A percentile compares a stretch with the other conserved stretches of the same genome.
Evolutionary conservation across 2,888 invertebrate genomes (phyloP).

Genomic region (Apomyelois bistriatella): DNA sequence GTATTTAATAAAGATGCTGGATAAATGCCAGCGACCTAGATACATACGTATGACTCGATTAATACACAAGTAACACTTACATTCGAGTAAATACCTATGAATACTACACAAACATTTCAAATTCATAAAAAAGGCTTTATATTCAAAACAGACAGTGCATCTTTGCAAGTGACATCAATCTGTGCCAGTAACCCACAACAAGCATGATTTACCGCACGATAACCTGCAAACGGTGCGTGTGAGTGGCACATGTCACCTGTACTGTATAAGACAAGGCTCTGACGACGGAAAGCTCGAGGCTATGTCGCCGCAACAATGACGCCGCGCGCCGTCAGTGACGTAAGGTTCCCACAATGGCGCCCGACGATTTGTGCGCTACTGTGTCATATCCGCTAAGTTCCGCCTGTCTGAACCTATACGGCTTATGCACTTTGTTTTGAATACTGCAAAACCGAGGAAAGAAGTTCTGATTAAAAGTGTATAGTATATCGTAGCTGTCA

Average conservation of each 20-base stretch:
- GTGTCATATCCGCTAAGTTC: conserved; percentile 23
- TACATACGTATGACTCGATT: no score
- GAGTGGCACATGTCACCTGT: conserved; percentile 4
- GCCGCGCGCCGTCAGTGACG: conserved; percentile 21
- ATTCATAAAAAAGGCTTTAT: background rate
- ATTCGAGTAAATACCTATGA: no score
- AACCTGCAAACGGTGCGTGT: conserved; percentile 1
- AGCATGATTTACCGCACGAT: conserved; percentile 6
- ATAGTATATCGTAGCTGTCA: no score
- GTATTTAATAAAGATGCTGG: no score
- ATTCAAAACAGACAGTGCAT: background rate
- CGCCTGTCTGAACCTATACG: conserved; percentile 16
- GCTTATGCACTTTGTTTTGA: background rate
- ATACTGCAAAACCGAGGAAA: background rate
- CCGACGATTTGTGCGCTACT: conserved; percentile 16
- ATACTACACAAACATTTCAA: background rate
- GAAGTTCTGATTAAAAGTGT: background rate
- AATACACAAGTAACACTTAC: no score
- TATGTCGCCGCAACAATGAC: conserved; percentile 22
- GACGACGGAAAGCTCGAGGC: background rate
- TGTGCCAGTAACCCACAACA: conserved; percentile 6
- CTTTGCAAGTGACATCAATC: background rate
- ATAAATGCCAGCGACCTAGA: no score
- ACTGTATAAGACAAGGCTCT: background rate
- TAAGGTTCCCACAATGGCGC: conserved; percentile 19